Conservation (phyloP, 2,113 vertebrate species). For the human region GRCh38 chr7:4085001-4085500, state of each 20-base stretch:
- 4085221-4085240: not conserved
- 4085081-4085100: not conserved
- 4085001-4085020: too few species aligned
- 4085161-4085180: too few species aligned
- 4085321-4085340: rapidly evolving
- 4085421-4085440: not conserved
- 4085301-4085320: not conserved
- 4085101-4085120: not conserved
- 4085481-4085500: not conserved
- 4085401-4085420: not conserved
- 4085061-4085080: not conserved
- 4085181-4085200: too few species aligned
- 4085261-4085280: not conserved
- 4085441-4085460: not conserved
- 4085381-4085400: too few species aligned
- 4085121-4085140: not conserved
- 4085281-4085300: not conserved
- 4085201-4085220: too few species aligned
- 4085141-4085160: not conserved
- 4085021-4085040: too few species aligned
- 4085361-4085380: too few species aligned
- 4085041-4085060: too few species aligned
- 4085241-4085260: not conserved
- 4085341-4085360: too few species aligned
- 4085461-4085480: not conserved